Conservation (phyloP, 2,888 invertebrate species). For the Pterobdella sp. region DNA sequence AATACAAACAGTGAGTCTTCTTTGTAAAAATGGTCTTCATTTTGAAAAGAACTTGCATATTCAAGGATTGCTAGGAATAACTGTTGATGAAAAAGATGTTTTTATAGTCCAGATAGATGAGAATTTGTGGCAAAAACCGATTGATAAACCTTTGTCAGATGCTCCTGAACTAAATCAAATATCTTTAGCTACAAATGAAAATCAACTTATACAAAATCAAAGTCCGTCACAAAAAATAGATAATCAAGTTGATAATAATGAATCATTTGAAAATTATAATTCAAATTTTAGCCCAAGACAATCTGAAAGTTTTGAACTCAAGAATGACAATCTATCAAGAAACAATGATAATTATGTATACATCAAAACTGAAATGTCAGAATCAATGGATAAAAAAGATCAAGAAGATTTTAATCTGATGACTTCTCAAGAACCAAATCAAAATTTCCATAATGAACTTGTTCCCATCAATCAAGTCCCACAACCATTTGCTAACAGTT, state of each 20-base stretch:
- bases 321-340: not conserved
- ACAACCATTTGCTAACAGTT: not conserved
- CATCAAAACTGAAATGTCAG: not conserved
- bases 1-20: slow-evolving; percentile 28
- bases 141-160: slow-evolving; percentile 9
- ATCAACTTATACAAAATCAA: not conserved
- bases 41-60: slow-evolving; percentile 29
- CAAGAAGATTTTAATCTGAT: not conserved
- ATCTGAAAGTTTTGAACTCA: not conserved
- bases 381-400: not conserved
- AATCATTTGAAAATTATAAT: not conserved
- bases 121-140: not conserved
- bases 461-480: not conserved
- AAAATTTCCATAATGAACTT: not conserved
- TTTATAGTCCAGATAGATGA: slow-evolving; percentile 31
- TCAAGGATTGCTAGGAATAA: slow-evolving; percentile 30
- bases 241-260: not conserved
- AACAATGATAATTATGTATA: not conserved
- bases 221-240: not conserved
- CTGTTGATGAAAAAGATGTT: slow-evolving; percentile 30
- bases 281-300: not conserved
- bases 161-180: not conserved
- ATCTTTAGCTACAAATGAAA: not conserved
- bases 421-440: not conserved
- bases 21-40: slow-evolving; percentile 30